Evolutionary conservation across 2,797 vertebrate genomes (phyloP), one percentile per base, ranked within the genome.

Genomic region (Clarias fuscus): DNA sequence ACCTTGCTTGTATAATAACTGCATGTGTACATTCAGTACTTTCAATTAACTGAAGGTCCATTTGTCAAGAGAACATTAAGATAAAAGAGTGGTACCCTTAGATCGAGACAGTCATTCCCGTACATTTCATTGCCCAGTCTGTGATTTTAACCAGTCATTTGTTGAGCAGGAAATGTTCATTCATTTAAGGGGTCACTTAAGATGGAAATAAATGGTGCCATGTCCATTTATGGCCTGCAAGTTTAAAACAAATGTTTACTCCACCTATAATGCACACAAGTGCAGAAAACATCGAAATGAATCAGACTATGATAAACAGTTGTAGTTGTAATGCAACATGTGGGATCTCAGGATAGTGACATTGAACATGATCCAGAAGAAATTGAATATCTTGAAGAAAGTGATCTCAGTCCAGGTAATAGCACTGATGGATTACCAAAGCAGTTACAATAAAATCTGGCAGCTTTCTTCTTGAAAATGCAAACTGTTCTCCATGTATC

Each of bases 401-500:
- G 22, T 13, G n/a, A 20, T 14, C 2, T n/a, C 79, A 40, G 15
- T 43, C 17, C 58, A 62, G 33, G 8, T 30, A 80, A 6, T 37
- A 80, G 78, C 27, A 78, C 68, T 84, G 62, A 68, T n/a, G 17
- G 37, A 7, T 87, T 87, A 78, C 22, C 33, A 33, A 65, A 81
- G 14, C 67, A 82, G 48, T 70, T 85, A 30, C 20, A 85, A 7
- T 72, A 82, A 40, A 85, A 75, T 56, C 27, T 87, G 72, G 64
- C 83, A 24, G 79, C 18, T 7, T 89, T 87, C 27, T 86, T 87
- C 20, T 77, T 88, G 30, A 88, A 89, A 84, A 81, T 84, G 86
- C 24, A 88, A 64, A 84, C 73, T 6, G 40, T 84, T 77, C 84
- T 89, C 17, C 84, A 88, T 86, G 82, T 89, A 22, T 89, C 82